phyloP scores from a whole-genome alignment of 2,888 invertebrate genomes.

The Eueremaeus valkanovi region DNA sequence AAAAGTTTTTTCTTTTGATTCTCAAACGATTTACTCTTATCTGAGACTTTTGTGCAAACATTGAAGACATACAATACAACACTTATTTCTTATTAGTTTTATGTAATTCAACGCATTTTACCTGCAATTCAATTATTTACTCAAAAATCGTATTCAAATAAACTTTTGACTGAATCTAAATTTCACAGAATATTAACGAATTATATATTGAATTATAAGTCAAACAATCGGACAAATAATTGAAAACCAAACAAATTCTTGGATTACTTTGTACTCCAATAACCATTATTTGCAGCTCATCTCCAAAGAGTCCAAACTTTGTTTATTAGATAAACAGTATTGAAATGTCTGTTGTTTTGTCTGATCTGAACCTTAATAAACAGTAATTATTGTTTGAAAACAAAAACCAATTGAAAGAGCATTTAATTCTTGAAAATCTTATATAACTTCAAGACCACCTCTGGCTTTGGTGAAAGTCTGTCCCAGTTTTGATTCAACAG shows the following conservation, averaged over 20 bases:
- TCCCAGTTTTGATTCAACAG: conserved; percentile 14
- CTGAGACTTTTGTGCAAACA: not conserved
- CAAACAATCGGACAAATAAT: too few species aligned
- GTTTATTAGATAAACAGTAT: too few species aligned
- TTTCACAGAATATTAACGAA: not conserved
- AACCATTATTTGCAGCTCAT: too few species aligned
- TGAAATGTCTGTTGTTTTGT: too few species aligned
- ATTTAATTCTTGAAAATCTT: not conserved
- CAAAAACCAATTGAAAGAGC: not conserved
- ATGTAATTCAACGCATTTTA: too few species aligned
- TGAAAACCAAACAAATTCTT: too few species aligned
- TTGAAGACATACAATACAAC: too few species aligned
- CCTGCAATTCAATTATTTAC: not conserved
- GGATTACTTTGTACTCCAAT: too few species aligned
- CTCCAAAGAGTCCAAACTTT: too few species aligned
- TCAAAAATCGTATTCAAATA: not conserved
- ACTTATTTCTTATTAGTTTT: too few species aligned
- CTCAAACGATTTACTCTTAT: not conserved
- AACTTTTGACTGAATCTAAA: not conserved
- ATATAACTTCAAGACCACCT: conserved; percentile 24
- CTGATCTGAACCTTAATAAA: too few species aligned
- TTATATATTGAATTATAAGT: not conserved
- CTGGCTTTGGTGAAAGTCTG: conserved; percentile 25
- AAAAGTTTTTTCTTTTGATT: too few species aligned
- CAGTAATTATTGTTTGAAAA: not conserved